Base-by-base conservation (phyloP, 2,113 vertebrate genomes). In the Cyanoderma ruficeps region DNA sequence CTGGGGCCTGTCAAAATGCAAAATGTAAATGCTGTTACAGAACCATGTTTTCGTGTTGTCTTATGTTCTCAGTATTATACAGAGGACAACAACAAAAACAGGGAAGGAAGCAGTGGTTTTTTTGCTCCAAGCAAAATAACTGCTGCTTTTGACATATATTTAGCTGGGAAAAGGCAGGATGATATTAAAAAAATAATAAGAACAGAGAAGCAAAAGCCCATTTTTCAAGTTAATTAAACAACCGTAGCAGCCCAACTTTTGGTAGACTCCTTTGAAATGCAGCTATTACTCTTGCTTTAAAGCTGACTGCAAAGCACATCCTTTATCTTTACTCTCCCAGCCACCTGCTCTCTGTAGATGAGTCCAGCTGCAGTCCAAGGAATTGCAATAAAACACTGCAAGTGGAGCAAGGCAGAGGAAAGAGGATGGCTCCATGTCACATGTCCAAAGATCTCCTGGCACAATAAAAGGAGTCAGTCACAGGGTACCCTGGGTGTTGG, bases 141-240 rank as follows among this genome's bases (percentile, higher is more conserved):
- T 82, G 49, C 65, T 75, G 68, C 44, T 90, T 67, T 86, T 93
- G 75, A 74, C 31, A 37, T 80, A 17, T 7, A 86, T 78, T 93
- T 93, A 52, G 75, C 76, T 52, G 68, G 64, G 55, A 8, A 88
- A 86, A 77, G 24, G 71, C 59, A 83, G 69, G 59, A 74, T 60
- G 30, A 23, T 75, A 64, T 71, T 81, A 7, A 77, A 72, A 85
- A 82, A 80, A 70, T 52, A 87, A 72, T 3, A 79, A 64, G 23
- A 76, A 24, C 35, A 49, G 79, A 65, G 86, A 83, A 88, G 68
- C 52, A 83, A 63, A 76, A 77, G 9, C 9, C 24, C 23, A 49
- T 60, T 94, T 94, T 83, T 95, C 83, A 95, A 75, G 39, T 84
- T 90, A 93, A 93, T 83, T 94, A 78, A 96, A 83, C 41, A 75